phyloP scores from a whole-genome alignment of 1,140 invertebrate species.

The Glossosoma conforme region DNA sequence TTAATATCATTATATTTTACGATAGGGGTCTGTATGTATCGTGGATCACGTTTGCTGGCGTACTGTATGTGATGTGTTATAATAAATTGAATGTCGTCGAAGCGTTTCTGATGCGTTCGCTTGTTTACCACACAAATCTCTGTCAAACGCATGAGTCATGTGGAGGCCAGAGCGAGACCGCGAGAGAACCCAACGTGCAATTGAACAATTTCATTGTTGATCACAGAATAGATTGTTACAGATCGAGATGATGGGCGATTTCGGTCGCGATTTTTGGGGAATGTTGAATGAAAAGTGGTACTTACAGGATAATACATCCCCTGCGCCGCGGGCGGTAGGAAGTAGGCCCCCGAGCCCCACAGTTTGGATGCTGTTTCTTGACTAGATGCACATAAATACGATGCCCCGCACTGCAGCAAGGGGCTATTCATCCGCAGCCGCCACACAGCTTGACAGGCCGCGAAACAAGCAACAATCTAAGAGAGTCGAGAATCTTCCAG shows the following conservation, averaged over 20 bases:
- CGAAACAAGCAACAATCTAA: slow-evolving; percentile 11
- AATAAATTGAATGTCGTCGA: no score
- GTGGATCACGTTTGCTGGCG: no score
- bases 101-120: neutral
- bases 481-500: no score
- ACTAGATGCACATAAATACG: slow-evolving; percentile 50
- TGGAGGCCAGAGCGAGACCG: slow-evolving; percentile 12
- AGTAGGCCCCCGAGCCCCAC: slow-evolving; percentile 89
- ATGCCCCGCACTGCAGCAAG: slow-evolving; percentile 47
- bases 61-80: no score
- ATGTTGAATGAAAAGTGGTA: slow-evolving; percentile 34
- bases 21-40: no score
- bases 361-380: slow-evolving; percentile 80
- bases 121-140: slow-evolving; percentile 16
- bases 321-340: slow-evolving; percentile 85
- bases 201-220: slow-evolving; percentile 21
- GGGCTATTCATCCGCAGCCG: slow-evolving; percentile 30
- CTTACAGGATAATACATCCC: slow-evolving; percentile 91
- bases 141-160: slow-evolving; percentile 16
- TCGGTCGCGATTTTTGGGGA: neutral
- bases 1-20: no score
- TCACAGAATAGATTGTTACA: no score
- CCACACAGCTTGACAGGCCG: slow-evolving; percentile 17
- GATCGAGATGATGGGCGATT: slow-evolving; percentile 1
- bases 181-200: slow-evolving; percentile 17